Base-by-base conservation (phyloP, 2,113 vertebrate species). In the Bungarus multicinctus region DNA sequence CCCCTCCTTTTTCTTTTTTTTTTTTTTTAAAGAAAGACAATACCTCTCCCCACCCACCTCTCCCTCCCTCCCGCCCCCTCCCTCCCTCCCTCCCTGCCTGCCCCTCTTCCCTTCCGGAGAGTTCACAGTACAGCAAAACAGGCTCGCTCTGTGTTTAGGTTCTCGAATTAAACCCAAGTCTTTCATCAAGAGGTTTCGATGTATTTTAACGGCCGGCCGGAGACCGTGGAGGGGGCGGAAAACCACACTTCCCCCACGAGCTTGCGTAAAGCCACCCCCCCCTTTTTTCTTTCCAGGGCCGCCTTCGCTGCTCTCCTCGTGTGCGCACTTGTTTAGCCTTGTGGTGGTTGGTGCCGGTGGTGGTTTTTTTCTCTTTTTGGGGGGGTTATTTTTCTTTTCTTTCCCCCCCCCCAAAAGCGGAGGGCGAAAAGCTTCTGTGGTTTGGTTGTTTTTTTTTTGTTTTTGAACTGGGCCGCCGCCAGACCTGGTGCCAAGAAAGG, bases 171-270 rank as follows among this genome's bases (percentile, higher is more conserved):
- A 96, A 94, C 96, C 87, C 95, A 97, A 97, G 96, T 97, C 96
- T 96, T 97, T 92, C 96, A 95, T 96, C 96, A 94, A 96, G 97
- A 94, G 94, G 89, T 97, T 96, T 96, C 10, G 58, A 96, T 98
- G 96, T 97, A 97, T 98, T 98, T 98, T 97, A 96, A 97, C 96
- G 97, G 96, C 97, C 96, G 97, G 96, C 47, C 97, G 96, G 97
- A 96, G 94, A 94, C 93, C 74, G 34, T 30, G 86, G 0, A 91
- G 45, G 10, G 11, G 60, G 27, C 3, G 4, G 8, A 1, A 50
- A 50, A 50, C 47, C 2, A 64, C 10, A 52, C 9, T 50, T 1
- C 1, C 93, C 93, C 97, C 93, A 91, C 94, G 95, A 97, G 96
- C 96, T 27, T 97, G 96, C 95, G 90, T 96, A 64, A 87, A 94